Percentiles rank a stretch among this genome's conserved stretches.
phyloP scores from a whole-genome alignment of 1,140 invertebrate genomes.

The Nasonia longicornis region DNA sequence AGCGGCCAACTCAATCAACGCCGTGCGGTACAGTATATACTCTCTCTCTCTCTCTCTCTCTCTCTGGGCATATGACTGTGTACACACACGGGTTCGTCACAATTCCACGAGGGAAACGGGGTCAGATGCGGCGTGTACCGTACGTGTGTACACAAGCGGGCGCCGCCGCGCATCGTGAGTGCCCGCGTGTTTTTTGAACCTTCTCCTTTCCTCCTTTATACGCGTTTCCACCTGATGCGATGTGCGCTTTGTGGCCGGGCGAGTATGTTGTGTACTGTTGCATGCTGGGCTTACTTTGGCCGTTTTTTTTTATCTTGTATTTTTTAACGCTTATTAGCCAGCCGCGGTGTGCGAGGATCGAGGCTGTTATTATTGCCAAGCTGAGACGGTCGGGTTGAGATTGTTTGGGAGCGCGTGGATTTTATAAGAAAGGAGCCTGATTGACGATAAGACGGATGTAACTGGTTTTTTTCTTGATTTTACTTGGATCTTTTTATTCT shows the following conservation, averaged over 20 bases:
- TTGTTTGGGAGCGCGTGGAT: too few species aligned
- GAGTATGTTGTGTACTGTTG: too few species aligned
- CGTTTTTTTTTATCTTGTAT: conserved; percentile 3
- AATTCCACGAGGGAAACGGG: conserved; percentile 25
- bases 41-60: conserved; percentile 16
- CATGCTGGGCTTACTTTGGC: not conserved
- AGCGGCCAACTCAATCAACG: not conserved
- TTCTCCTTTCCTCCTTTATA: not conserved
- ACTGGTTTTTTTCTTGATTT: too few species aligned
- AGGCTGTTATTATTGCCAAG: not conserved
- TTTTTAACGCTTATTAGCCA: conserved; percentile 15
- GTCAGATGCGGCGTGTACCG: not conserved
- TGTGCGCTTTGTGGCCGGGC: too few species aligned
- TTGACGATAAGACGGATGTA: too few species aligned
- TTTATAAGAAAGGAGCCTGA: too few species aligned
- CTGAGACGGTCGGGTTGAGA: too few species aligned
- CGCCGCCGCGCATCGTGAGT: not conserved
- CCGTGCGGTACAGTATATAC: not conserved
- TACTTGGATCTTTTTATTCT: too few species aligned
- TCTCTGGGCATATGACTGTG: not conserved
- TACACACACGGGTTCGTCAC: conserved; percentile 8
- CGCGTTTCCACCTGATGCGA: not conserved
- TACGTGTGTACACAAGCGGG: not conserved
- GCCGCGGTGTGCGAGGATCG: too few species aligned
- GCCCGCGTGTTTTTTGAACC: not conserved